Base-by-base conservation (phyloP, 2,888 invertebrate genomes). In the Apoda limacodes region DNA sequence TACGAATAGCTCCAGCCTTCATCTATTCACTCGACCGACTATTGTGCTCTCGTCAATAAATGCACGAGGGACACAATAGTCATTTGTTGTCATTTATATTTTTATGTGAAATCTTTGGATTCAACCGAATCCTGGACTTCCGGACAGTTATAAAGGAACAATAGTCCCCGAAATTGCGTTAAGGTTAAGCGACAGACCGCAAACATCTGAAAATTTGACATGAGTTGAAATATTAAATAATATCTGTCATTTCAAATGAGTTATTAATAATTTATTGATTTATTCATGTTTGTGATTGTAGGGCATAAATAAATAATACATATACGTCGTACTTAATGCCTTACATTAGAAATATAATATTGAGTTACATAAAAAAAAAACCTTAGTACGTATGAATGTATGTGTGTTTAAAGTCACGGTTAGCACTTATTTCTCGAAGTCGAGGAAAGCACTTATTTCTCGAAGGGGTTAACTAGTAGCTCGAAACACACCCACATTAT, bases 71-170 rank as follows among this genome's bases (percentile, higher is more conserved):
- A 55, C 47, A 55, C 56, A 67, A 61, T 56, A 52, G 54, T 50
- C 70, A 67, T 74, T 75, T 71, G 63, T 66, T 71, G 66, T 66
- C 69, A 60, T 70, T 63, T 68, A 59, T 69, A 49, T 60, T 59
- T 58, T 63, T 59, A 59, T 57, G 56, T 50, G 50, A 52, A 55
- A 53, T 50, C 55, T 49, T 46, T 39, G 46, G 54, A 57, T 56
- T 50, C 45, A 50, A 44, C 52, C 50, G 52, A 52, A 54, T 53
- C 52, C 45, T 39, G 55, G 58, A 70, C 69, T 64, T 74, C 72
- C 72, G 71, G 70, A 45, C 43, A 40, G 57, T 68, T 66, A 58
- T 66, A 24, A 29, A 25, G 30, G 25, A 32, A 61, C 61, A 63
- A 58, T 52, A 34, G 46, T 45, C 24, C 26, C 39, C 46, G 41